A percentile compares a stretch with the other conserved stretches of the same genome.
phyloP scores from a whole-genome alignment of 1,140 invertebrate genomes.

The Brachionus rubens region DNA sequence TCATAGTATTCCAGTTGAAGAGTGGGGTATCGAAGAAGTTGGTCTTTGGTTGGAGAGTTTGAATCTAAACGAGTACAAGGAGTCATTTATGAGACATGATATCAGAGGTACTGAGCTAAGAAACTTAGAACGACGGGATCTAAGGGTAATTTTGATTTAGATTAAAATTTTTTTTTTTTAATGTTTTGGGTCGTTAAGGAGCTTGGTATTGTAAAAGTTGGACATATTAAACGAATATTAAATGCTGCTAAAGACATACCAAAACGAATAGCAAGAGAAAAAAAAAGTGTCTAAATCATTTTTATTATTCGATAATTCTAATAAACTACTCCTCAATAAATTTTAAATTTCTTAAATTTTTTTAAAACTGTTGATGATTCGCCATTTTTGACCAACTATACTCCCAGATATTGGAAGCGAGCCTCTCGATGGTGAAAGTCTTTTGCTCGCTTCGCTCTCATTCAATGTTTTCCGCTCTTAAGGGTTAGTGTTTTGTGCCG shows the following conservation, averaged over 20 bases:
- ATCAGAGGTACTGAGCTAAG: slow-evolving; percentile 84
- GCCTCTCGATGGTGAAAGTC: too few species aligned
- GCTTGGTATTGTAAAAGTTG: slow-evolving; percentile 83
- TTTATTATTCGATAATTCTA: too few species aligned
- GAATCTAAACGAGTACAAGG: slow-evolving; percentile 76
- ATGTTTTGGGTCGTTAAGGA: slow-evolving; percentile 68
- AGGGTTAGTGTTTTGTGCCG: too few species aligned
- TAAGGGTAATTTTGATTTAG: slow-evolving; percentile 56
- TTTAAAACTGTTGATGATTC: too few species aligned
- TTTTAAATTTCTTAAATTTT: too few species aligned
- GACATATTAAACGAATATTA: slow-evolving; percentile 87
- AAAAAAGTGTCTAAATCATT: slow-evolving; percentile 34
- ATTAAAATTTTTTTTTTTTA: neutral
- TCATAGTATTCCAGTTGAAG: slow-evolving; percentile 50
- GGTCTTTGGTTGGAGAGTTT: slow-evolving; percentile 78
- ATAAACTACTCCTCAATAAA: too few species aligned
- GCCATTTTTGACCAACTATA: too few species aligned
- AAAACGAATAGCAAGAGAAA: slow-evolving; percentile 7
- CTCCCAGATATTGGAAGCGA: too few species aligned
- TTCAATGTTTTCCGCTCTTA: too few species aligned
- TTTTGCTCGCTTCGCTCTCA: too few species aligned
- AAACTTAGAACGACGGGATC: slow-evolving; percentile 70
- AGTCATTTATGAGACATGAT: slow-evolving; percentile 79
- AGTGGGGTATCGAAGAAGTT: slow-evolving; percentile 66
- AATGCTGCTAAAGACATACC: slow-evolving; percentile 63